A percentile compares a stretch with the other conserved stretches of the same genome.
Conservation (phyloP, 2,797 vertebrate species). For the Manis crassicaudata region DNA sequence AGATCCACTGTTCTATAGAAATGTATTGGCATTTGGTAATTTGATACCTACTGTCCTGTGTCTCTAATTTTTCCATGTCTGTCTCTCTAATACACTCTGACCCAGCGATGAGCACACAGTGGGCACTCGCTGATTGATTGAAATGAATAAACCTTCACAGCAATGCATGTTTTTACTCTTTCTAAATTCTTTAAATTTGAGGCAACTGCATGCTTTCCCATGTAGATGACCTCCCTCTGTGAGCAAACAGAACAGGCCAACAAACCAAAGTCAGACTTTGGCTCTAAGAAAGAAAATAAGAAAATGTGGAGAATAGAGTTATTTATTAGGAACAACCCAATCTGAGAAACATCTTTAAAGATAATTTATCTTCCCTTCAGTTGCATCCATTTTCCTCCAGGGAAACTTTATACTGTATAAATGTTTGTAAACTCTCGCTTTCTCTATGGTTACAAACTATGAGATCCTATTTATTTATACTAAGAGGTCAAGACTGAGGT, state of each 20-base stretch:
- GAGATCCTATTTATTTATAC: constrained; percentile 79
- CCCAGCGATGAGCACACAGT: neutral
- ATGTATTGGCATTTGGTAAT: neutral
- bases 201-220: constrained; percentile 39
- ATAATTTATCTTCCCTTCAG: constrained; percentile 76
- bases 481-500: constrained; percentile 73
- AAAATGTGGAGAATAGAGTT: constrained; percentile 61
- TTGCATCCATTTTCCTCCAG: constrained; percentile 75
- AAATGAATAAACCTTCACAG: neutral
- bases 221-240: constrained; percentile 64
- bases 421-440: constrained; percentile 82
- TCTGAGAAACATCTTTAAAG: constrained; percentile 75
- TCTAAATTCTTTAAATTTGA: constrained; percentile 68
- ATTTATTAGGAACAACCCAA: constrained; percentile 76
- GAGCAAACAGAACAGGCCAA: constrained; percentile 52
- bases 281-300: constrained; percentile 55
- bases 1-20: neutral
- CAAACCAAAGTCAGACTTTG: constrained; percentile 62
- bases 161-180: constrained; percentile 15
- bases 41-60: neutral
- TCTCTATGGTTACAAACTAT: constrained; percentile 81
- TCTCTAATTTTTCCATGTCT: neutral
- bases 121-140: neutral
- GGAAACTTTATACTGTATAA: constrained; percentile 80
- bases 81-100: neutral